A percentile compares a stretch with the other conserved stretches of the same genome.
phyloP scores from a whole-genome alignment of 1,140 invertebrate species.

The Caenorhabditis tropicalis region DNA sequence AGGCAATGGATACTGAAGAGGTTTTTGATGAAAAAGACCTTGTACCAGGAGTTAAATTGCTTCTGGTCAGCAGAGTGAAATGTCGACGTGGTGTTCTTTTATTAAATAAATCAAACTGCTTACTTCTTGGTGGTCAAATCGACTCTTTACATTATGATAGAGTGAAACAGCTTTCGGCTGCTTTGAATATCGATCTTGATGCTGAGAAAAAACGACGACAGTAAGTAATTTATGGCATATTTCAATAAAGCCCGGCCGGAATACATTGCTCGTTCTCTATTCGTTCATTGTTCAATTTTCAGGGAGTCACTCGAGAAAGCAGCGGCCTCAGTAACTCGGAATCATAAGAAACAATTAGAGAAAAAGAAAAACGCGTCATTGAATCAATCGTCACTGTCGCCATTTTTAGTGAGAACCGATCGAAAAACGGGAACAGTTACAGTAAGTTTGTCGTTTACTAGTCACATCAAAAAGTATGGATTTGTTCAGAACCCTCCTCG shows the following conservation, averaged over 20 bases:
- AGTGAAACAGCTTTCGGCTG: background rate
- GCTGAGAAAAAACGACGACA: background rate
- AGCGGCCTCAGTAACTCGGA: background rate
- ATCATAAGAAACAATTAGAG: background rate
- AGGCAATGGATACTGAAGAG: background rate
- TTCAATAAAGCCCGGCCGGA: no score
- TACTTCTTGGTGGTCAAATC: background rate
- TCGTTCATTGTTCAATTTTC: background rate
- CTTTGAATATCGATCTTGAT: conserved; percentile 7
- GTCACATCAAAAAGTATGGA: background rate
- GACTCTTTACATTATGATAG: background rate
- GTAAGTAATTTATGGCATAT: background rate
- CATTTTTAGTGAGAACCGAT: background rate
- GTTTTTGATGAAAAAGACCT: background rate
- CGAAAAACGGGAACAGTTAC: conserved; percentile 13
- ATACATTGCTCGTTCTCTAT: no score
- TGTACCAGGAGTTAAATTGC: background rate
- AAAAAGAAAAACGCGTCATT: background rate
- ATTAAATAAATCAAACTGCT: background rate
- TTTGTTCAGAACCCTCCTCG: background rate
- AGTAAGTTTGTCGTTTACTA: background rate
- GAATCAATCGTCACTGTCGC: background rate
- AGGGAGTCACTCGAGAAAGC: background rate
- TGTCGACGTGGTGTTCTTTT: background rate
- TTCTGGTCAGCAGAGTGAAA: background rate